Base-by-base conservation (phyloP, 2,888 invertebrate genomes). In the Dynastes hyllus region DNA sequence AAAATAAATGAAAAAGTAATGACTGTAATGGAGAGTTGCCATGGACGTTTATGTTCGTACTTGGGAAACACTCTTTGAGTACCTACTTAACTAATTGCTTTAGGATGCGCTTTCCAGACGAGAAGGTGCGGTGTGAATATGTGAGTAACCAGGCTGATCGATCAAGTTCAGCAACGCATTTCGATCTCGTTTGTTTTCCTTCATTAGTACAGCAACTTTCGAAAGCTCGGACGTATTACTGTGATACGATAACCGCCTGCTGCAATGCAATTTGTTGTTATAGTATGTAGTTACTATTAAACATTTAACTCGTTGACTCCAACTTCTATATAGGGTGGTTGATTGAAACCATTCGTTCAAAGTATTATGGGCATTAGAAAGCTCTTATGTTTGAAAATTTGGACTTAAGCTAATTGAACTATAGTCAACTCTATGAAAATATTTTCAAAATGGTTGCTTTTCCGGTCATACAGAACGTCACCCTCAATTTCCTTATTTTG, bases 81-180 rank as follows among this genome's bases (percentile, higher is more conserved):
- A 81, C 82, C 83, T 83, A 84, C 84, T 84, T 84, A 84, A 83
- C 83, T 84, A 84, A 84, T 84, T 84, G 83, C 83, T 82, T 82
- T 81, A 79, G 81, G 78, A 78, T 78, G 65, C 71, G 58, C 58
- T 73, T 22, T 58, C 55, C 58, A 53, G 37, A 58, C 51, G 22
- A 58, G 40, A 61, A 58, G 37, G 16, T 13, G 45, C 40, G 73
- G 58, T 73, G 22, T 22, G 29, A 13, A 37, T 37, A 40, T 29
- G 32, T 55, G 11, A 22, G 61, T 73, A 55, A 22, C 53, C 53
- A 29, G 58, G 40, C 40, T 13, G 27, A 37, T 71, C 37, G 50
- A 40, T 73, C 37, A 40, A 73, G 22, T 73, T 22, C 58, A 40
- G 40, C 37, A 58, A 40, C 40, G 22, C 50, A n/a, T 53, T 51